Evolutionary conservation across 2,888 invertebrate species (phyloP).

Genomic region (Cantharis rustica): DNA sequence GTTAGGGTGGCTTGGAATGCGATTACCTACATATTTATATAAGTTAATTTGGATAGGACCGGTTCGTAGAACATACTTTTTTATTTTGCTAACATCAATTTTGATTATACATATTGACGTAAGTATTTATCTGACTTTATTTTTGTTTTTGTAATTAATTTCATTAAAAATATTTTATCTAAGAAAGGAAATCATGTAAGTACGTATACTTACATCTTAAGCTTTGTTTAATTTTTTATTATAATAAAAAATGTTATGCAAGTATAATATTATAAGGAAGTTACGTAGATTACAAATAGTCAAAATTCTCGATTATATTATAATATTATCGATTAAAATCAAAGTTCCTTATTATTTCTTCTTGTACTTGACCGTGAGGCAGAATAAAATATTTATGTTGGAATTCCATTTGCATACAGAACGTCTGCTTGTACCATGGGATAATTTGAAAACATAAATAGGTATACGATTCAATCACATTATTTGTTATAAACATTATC

Average conservation of each 20-base stretch:
- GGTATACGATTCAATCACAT: background rate
- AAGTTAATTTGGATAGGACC: background rate
- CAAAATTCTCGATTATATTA: background rate
- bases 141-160: too few species aligned
- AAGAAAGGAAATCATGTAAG: too few species aligned
- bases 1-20: background rate
- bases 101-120: background rate
- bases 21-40: background rate
- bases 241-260: too few species aligned
- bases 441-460: background rate
- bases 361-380: background rate
- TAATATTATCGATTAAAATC: background rate
- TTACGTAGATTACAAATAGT: background rate
- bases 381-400: background rate
- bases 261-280: too few species aligned
- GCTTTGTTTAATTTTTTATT: too few species aligned
- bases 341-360: background rate
- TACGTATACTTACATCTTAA: too few species aligned
- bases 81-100: background rate
- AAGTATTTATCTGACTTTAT: too few species aligned
- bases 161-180: too few species aligned
- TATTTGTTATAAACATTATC: background rate
- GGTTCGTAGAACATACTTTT: background rate
- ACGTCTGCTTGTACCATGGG: background rate
- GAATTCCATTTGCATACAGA: background rate